Base-by-base conservation (phyloP, 37 sponge, comb jelly and placozoan genomes). In the Haliclona indistincta region DNA sequence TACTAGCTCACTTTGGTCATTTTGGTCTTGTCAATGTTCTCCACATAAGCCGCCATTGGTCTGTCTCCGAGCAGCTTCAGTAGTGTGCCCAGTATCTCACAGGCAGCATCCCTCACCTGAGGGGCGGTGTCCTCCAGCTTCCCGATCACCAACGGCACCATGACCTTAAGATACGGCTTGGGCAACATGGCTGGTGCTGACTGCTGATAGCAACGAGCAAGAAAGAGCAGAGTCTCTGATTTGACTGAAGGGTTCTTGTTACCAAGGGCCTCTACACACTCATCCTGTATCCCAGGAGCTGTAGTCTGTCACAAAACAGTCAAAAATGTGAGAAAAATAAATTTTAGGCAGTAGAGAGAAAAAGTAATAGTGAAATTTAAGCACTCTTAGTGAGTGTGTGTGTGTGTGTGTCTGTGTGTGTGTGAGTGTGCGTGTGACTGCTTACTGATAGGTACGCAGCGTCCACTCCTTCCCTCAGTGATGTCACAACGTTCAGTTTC, bases 161-260 rank as follows among this genome's bases (percentile, higher is more conserved):
- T 42, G 2, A 75, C 81, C 77, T 97, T 97, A 40, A 94, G 63
- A 17, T 88, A 38, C 10, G 90, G 74, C 60, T 97, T 97, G 2
- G 92, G 86, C 26, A 97, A 35, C 68, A 75, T 81, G 54, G 79
- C 86, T 23, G 98, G 91, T 15, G 83, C 75, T 45, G 90, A 88
- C 76, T 88, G 82, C 41, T 72, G 78, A 63, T 91, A 91, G 56
- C 84, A 85, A 33, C 98, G 83, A 60, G 86, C 82, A 25, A 85
- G 56, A 69, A 94, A 97, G 45, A 86, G 74, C 22, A 77, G 39
- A 26, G 89, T 84, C 79, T 97, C 97, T 30, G 91, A 33, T 60
- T 88, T 88, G 44, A 91, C 95, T 13, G 86, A 76, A 0, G 98
- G 98, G 42, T 94, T 97, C 88, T 97, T 94, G 74, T 80, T 87